These are phyloP conservation scores for Argya squamiceps DNA, from an alignment of 2,797 vertebrate species.

Conservation along the genomic window DNA sequence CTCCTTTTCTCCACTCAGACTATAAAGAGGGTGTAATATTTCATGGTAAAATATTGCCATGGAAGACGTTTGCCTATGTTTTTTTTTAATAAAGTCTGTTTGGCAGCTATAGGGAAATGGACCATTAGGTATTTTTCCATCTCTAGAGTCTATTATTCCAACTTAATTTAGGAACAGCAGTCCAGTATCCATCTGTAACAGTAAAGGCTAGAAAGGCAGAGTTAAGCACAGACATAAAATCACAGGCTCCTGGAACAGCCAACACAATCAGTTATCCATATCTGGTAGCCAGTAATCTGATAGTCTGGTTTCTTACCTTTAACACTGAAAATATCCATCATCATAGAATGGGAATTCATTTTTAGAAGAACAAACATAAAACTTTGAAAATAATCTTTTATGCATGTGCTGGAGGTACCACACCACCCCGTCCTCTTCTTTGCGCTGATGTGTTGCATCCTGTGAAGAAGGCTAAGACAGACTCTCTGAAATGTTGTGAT, in stretches of 20 bases:
- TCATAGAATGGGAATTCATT: slow-evolving; percentile 64
- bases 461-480: slow-evolving; percentile 69
- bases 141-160: background rate
- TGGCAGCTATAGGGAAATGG: background rate
- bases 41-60: background rate
- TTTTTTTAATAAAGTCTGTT: background rate
- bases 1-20: background rate
- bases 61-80: background rate
- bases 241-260: background rate
- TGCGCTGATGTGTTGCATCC: slow-evolving; percentile 65
- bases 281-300: slow-evolving; percentile 60
- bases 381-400: slow-evolving; percentile 74
- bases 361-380: slow-evolving; percentile 60
- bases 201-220: background rate
- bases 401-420: slow-evolving; percentile 44
- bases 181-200: background rate
- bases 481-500: slow-evolving; percentile 56
- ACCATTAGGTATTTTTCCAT: slow-evolving; percentile 29
- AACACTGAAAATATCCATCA: slow-evolving; percentile 68
- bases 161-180: background rate
- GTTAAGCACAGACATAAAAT: slow-evolving; percentile 2
- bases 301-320: slow-evolving; percentile 60
- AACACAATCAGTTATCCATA: background rate
- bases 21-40: background rate
- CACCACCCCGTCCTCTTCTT: slow-evolving; percentile 38